A percentile compares a stretch with the other conserved stretches of the same genome.
phyloP scores from a whole-genome alignment of 2,797 vertebrate genomes.

The Hephaestus fuliginosus region DNA sequence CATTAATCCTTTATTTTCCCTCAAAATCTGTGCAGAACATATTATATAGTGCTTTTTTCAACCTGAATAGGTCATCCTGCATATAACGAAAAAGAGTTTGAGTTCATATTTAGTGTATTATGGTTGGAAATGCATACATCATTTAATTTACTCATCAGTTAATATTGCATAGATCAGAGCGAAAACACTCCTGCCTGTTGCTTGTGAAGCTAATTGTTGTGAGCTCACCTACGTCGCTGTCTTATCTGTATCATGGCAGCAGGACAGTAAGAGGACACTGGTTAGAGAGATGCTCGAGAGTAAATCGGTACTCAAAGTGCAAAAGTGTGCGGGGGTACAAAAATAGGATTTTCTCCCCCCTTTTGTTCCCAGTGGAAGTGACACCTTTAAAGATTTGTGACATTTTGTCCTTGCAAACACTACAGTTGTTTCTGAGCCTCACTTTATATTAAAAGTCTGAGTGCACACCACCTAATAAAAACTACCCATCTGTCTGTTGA shows the following conservation, averaged over 20 bases:
- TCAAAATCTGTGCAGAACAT: background rate
- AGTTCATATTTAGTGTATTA: background rate
- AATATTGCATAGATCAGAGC: background rate
- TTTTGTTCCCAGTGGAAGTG: no score
- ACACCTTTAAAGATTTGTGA: background rate
- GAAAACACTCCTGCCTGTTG: background rate
- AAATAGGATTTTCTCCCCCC: no score
- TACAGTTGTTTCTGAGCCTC: background rate
- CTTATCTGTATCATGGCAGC: background rate
- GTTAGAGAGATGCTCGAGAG: background rate
- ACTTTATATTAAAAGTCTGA: background rate
- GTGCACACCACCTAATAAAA: background rate
- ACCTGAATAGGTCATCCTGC: background rate
- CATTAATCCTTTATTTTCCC: background rate
- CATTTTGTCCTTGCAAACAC: background rate
- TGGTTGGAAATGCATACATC: background rate
- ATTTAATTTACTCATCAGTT: background rate
- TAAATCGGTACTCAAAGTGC: background rate
- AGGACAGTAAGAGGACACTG: constrained; percentile 2
- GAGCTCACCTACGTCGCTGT: background rate
- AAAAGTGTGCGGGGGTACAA: background rate
- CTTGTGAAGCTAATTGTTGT: background rate
- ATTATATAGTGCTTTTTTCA: background rate
- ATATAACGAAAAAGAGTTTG: no score
- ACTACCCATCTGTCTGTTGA: constrained; percentile 13